These are phyloP conservation scores for Meiosimyza decipiens DNA, from an alignment of 2,888 invertebrate species.

Conservation along the genomic window DNA sequence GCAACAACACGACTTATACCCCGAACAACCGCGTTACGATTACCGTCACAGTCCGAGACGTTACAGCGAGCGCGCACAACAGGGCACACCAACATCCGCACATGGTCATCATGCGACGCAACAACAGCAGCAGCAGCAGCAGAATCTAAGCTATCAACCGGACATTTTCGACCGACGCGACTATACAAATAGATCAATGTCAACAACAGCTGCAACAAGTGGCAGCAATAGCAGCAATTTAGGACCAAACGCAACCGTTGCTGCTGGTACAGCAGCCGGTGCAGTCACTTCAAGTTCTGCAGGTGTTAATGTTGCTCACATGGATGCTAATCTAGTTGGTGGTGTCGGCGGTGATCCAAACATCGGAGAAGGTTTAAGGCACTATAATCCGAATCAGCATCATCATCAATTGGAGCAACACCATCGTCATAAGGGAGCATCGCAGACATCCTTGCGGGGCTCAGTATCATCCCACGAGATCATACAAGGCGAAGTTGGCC, in stretches of 20 bases:
- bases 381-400: slow-evolving; percentile 51
- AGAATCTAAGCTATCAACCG: slow-evolving; percentile 56
- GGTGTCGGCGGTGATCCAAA: slow-evolving; percentile 32
- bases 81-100: slow-evolving; percentile 52
- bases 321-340: slow-evolving; percentile 10
- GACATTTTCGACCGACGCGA: slow-evolving; percentile 66
- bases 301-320: slow-evolving; percentile 24
- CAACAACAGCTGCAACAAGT: slow-evolving; percentile 55
- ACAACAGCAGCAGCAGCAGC: slow-evolving; percentile 47
- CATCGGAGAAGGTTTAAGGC: slow-evolving; percentile 43
- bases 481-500: slow-evolving; percentile 69
- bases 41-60: slow-evolving; percentile 65
- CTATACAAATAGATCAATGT: slow-evolving; percentile 59
- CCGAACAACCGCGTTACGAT: slow-evolving; percentile 59
- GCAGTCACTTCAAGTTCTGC: slow-evolving; percentile 9
- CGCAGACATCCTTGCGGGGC: slow-evolving; percentile 61
- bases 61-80: slow-evolving; percentile 58
- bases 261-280: slow-evolving; percentile 8
- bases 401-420: slow-evolving; percentile 54
- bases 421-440: slow-evolving; percentile 59
- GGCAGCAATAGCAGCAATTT: slow-evolving; percentile 44
- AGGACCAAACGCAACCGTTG: slow-evolving; percentile 45
- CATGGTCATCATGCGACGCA: slow-evolving; percentile 37
- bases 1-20: slow-evolving; percentile 57
- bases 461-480: slow-evolving; percentile 65